These are phyloP conservation scores for Ifrita kowaldi DNA, from an alignment of 2,113 vertebrate genomes.

Conservation along the genomic window DNA sequence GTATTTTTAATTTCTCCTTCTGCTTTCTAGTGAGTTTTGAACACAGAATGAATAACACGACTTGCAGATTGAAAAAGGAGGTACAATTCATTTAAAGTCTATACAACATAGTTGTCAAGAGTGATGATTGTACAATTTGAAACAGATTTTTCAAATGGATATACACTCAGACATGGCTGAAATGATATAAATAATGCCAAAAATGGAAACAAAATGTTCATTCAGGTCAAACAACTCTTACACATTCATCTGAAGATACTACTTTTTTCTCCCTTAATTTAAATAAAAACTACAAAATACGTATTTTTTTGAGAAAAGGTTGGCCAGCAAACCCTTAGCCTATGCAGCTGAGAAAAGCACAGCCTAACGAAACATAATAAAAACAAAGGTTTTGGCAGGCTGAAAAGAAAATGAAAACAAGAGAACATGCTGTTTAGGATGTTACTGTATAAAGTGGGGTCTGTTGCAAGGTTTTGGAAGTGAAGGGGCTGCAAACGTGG, in stretches of 20 bases:
- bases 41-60: background rate
- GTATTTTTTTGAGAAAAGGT: background rate
- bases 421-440: background rate
- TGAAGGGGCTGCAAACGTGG: background rate
- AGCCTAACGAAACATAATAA: background rate
- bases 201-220: background rate
- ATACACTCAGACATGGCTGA: background rate
- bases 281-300: background rate
- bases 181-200: background rate
- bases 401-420: background rate
- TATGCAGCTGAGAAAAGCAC: background rate
- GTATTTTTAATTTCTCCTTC: background rate
- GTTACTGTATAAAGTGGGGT: background rate
- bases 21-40: background rate
- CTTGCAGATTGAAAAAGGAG: background rate
- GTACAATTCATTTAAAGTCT: background rate
- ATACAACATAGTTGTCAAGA: background rate
- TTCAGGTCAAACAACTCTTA: background rate
- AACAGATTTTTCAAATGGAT: background rate
- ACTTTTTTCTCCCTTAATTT: background rate
- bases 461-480: background rate
- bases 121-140: background rate
- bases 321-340: background rate
- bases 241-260: background rate
- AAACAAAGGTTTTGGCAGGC: background rate